phyloP scores from a whole-genome alignment of 2,113 vertebrate genomes.

The Oreochromis spilurus region DNA sequence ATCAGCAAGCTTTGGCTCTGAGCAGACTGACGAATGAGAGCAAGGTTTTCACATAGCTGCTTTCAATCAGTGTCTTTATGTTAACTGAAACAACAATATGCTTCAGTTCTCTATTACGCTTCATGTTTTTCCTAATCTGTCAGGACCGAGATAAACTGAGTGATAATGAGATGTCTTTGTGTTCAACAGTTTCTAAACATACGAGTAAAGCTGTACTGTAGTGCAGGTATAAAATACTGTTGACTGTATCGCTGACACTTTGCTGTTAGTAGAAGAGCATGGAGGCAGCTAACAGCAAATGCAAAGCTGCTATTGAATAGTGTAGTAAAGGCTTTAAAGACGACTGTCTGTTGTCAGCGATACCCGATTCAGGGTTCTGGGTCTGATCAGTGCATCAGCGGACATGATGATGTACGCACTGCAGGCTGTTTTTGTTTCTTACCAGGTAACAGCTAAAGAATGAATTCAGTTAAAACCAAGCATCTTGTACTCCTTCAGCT shows the following conservation, averaged over 20 bases:
- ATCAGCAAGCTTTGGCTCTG: neutral
- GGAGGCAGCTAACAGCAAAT: neutral
- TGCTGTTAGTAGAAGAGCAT: neutral
- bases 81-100: neutral
- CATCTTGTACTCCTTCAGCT: neutral
- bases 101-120: neutral
- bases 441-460: neutral
- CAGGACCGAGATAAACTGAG: neutral
- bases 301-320: neutral
- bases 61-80: fast-evolving
- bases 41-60: neutral
- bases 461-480: neutral
- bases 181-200: neutral
- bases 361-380: neutral
- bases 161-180: neutral
- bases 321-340: neutral
- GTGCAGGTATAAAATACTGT: neutral
- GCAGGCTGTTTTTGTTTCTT: neutral
- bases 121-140: neutral
- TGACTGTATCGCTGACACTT: neutral
- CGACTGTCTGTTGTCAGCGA: neutral
- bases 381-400: neutral
- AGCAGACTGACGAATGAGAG: neutral
- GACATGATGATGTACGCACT: too few relatives aligned
- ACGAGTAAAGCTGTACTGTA: neutral